Evolutionary conservation across 1,140 invertebrate species (phyloP), one percentile per base, ranked within the genome.

Genomic region (Hormaphis cornu): DNA sequence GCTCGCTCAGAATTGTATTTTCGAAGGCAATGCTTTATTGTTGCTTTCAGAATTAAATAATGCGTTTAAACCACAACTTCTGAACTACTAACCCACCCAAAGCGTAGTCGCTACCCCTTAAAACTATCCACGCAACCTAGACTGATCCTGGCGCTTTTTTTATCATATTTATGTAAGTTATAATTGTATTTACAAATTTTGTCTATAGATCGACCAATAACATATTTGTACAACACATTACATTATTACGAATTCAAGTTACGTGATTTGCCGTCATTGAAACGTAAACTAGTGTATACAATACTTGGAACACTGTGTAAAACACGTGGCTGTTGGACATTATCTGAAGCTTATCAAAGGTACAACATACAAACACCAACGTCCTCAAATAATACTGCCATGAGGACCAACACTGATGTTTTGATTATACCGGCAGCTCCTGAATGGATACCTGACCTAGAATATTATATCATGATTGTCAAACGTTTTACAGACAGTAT

Each of bases 231-330:
- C 77, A 97, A 96, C 76, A 97, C 95, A 0, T 80, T 98, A 2
- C 94, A 97, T 78, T 98, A 97, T 78, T 98, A 97, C 76, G 94
- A 97, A 76, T 83, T 84, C 6, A 91, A 91, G 73, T 78, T 98
- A n/a, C 81, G 88, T 30, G 90, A 95, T 72, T 84, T 89, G 8
- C 86, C 90, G 0, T 79, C 83, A 7, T 76, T 97, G 16, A 97
- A 96, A 77, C 82, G 88, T 66, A 88, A 90, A 74, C 80, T 97
- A 2, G 91, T 97, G 0, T 83, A 81, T 16, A 86, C 92, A 0
- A 89, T 97, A 37, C 83, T 95, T 35, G 89, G 90, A 16, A 90
- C 91, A 1, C 81, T 95, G 28, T 88, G 87, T 77, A 93, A 96
- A 73, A 87, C 92, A 42, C 81, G 89, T 33, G 78, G 83, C n/a